Evolutionary conservation across 1,140 invertebrate genomes (phyloP), one percentile per base, ranked within the genome.

Genomic region (Mya arenaria): DNA sequence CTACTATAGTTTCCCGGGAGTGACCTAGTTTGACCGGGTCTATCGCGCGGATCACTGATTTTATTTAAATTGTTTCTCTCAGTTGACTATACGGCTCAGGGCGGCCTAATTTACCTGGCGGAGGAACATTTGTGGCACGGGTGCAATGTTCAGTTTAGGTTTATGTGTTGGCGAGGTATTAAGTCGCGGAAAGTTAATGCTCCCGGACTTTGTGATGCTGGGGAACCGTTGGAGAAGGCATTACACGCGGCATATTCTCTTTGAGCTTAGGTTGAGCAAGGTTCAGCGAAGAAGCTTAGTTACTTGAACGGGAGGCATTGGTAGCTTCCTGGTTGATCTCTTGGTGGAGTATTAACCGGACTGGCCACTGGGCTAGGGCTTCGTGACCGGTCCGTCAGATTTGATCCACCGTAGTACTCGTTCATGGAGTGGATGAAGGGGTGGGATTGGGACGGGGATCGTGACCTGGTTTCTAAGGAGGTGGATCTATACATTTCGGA

Each of bases 341-440:
- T 96, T 97, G 52, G 97, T 48, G 97, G 97, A 72, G 97, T 98
- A 65, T 96, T 96, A 25, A 97, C 96, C 95, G 85, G 86, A 75
- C 85, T 84, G 66, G 83, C 62, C 85, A 89, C 56, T 44, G 89
- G 93, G 84, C 89, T 93, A 30, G 93, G 93, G 77, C 92, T 93
- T 15, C 94, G 91, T 8, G 93, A 94, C 25, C 93, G 86, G 78
- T 93, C 92, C 17, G 93, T 93, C 60, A 94, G 85, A 72, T 93
- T 92, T 1, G 92, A 91, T 19, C 93, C 94, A 48, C 93, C 93
- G 77, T 94, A 94, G 84, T 93, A 94, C 78, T 94, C 93, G 63
- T 82, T 73, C 71, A 74, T 82, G 55, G 82, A 75, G 56, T 85
- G 93, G 95, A 85, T 79, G 39, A 89, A 83, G 39, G 85, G 81